Evolutionary conservation across 2,888 invertebrate genomes (phyloP).

Genomic region (Xylocampa areola): DNA sequence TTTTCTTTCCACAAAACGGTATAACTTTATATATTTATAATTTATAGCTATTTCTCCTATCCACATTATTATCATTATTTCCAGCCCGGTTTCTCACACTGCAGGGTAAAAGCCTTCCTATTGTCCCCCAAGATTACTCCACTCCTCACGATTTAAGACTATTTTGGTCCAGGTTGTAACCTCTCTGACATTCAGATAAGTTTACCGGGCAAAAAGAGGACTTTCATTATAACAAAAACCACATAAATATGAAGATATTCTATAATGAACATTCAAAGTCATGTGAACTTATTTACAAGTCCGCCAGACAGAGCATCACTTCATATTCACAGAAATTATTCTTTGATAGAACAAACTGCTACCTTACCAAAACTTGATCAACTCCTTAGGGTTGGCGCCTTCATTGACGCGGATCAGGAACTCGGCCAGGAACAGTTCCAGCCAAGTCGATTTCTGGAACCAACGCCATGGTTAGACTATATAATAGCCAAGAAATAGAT

Average conservation of each 20-base stretch:
- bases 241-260: not conserved
- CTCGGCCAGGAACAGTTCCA: constrained; percentile 91
- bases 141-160: too few species aligned
- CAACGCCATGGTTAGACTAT: not conserved
- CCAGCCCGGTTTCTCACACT: too few species aligned
- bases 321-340: not conserved
- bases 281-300: not conserved
- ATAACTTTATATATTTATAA: too few species aligned
- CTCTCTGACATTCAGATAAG: too few species aligned
- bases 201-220: too few species aligned
- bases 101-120: too few species aligned
- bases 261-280: not conserved
- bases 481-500: not conserved
- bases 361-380: constrained; percentile 90
- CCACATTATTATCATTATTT: too few species aligned
- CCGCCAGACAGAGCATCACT: not conserved
- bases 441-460: constrained; percentile 91
- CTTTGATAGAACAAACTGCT: not conserved
- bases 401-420: constrained; percentile 90
- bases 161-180: too few species aligned
- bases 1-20: too few species aligned
- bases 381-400: constrained; percentile 88
- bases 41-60: too few species aligned
- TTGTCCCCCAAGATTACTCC: too few species aligned
- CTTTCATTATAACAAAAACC: not conserved